These are phyloP conservation scores for Ormyrus thymus DNA, from an alignment of 2,888 invertebrate species.

Conservation along the genomic window DNA sequence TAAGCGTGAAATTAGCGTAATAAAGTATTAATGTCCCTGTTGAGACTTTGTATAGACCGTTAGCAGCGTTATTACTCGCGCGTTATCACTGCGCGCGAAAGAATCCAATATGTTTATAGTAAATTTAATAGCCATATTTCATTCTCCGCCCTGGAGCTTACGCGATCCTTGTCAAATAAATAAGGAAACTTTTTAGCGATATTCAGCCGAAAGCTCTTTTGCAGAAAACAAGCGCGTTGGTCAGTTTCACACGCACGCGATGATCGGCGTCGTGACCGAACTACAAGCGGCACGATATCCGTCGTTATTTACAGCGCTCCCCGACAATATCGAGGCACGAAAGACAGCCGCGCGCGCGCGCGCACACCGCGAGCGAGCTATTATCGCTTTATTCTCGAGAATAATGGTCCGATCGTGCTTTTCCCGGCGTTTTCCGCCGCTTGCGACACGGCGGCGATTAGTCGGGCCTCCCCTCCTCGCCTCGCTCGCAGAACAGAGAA, in stretches of 20 bases:
- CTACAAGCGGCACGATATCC: background rate
- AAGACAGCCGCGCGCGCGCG: too few species aligned
- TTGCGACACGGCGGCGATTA: constrained; percentile 13
- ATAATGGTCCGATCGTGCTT: constrained; percentile 38
- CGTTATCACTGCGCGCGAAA: too few species aligned
- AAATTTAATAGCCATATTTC: too few species aligned
- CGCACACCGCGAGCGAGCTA: background rate
- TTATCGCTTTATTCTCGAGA: constrained; percentile 19
- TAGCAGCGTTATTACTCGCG: too few species aligned
- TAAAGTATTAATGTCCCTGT: too few species aligned
- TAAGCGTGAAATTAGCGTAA: too few species aligned
- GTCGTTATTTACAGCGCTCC: constrained; percentile 26
- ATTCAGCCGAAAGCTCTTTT: too few species aligned
- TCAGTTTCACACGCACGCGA: constrained; percentile 35
- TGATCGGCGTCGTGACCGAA: background rate
- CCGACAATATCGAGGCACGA: background rate
- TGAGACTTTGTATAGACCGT: too few species aligned
- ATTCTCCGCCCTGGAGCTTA: too few species aligned
- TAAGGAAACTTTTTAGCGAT: too few species aligned
- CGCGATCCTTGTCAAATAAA: too few species aligned
- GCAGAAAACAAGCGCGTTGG: background rate
- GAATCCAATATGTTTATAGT: too few species aligned
- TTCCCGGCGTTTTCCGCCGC: constrained; percentile 1
- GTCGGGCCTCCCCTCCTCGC: constrained; percentile 5
- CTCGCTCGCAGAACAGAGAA: background rate